Evolutionary conservation across 2,113 vertebrate genomes (phyloP).

Genomic region (Hypomesus transpacificus): DNA sequence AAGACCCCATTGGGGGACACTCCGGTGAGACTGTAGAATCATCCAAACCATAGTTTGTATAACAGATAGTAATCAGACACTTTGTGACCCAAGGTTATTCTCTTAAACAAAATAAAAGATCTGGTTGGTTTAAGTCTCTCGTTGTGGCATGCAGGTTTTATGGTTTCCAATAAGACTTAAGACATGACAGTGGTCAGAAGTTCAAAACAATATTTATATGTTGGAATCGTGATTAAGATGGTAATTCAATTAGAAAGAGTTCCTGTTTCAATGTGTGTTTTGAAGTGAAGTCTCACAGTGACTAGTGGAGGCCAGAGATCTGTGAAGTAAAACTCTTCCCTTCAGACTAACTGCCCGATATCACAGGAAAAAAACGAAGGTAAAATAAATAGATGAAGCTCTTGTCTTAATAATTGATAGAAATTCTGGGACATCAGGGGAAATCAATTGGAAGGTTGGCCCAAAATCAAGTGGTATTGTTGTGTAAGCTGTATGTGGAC

Average conservation of each 20-base stretch:
- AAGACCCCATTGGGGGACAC: too few relatives aligned
- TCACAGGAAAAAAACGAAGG: too few relatives aligned
- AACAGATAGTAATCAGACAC: too few relatives aligned
- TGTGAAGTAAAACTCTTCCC: slow-evolving; percentile 70
- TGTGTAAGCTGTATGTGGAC: slow-evolving; percentile 14
- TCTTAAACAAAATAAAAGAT: too few relatives aligned
- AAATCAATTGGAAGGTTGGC: slow-evolving; percentile 45
- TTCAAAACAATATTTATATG: slow-evolving; percentile 82
- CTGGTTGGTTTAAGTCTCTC: too few relatives aligned
- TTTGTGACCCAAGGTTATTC: too few relatives aligned
- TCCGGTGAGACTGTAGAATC: too few relatives aligned
- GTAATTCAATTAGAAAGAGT: slow-evolving; percentile 87
- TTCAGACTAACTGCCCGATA: slow-evolving; percentile 16
- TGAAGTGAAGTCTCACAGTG: slow-evolving; percentile 74
- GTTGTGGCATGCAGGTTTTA: slow-evolving; percentile 53
- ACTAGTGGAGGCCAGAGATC: slow-evolving; percentile 64
- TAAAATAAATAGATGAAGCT: not conserved
- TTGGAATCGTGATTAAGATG: slow-evolving; percentile 73
- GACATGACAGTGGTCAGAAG: slow-evolving; percentile 68
- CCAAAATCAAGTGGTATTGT: slow-evolving; percentile 23
- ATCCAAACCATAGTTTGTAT: too few relatives aligned
- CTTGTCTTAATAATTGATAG: slow-evolving; percentile 42
- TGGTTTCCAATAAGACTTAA: slow-evolving; percentile 39
- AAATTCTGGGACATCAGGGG: slow-evolving; percentile 19
- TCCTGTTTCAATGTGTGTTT: slow-evolving; percentile 74